A percentile compares a stretch with the other conserved stretches of the same genome.
These are phyloP conservation scores for Drosophila orena DNA, from an alignment of 1,140 invertebrate species.

Conservation along the genomic window DNA sequence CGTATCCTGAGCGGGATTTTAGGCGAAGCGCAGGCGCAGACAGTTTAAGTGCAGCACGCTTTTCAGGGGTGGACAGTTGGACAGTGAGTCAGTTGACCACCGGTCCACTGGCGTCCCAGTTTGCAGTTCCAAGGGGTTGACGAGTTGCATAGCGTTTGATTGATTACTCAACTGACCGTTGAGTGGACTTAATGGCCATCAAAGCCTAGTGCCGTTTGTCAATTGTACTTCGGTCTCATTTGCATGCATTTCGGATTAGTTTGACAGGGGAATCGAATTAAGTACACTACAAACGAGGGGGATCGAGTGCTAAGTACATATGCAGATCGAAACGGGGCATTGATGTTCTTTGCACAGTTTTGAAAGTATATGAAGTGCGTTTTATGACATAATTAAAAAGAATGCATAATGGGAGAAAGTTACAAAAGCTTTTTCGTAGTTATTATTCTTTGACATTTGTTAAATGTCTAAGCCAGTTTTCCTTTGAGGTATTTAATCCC, in stretches of 20 bases:
- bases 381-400: too few relatives aligned
- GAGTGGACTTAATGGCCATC: slow-evolving; percentile 73
- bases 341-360: not conserved
- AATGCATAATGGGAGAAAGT: not conserved
- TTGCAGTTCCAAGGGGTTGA: slow-evolving; percentile 52
- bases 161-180: slow-evolving; percentile 79
- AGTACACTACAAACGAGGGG: slow-evolving; percentile 11
- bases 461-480: not conserved
- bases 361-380: too few relatives aligned
- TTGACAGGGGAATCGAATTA: slow-evolving; percentile 28
- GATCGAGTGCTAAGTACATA: not conserved
- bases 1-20: slow-evolving; percentile 55
- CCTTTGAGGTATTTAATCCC: not conserved
- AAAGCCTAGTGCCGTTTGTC: slow-evolving; percentile 70
- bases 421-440: not conserved
- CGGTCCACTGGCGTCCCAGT: slow-evolving; percentile 34
- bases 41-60: slow-evolving; percentile 69
- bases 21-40: slow-evolving; percentile 72
- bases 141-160: slow-evolving; percentile 56
- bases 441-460: not conserved
- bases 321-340: not conserved
- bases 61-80: slow-evolving; percentile 45
- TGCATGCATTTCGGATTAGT: slow-evolving; percentile 49
- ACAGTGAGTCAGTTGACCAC: slow-evolving; percentile 52
- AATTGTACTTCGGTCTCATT: slow-evolving; percentile 44